Base-by-base conservation (phyloP, 2,797 vertebrate genomes). In the Distichodus sexfasciatus region DNA sequence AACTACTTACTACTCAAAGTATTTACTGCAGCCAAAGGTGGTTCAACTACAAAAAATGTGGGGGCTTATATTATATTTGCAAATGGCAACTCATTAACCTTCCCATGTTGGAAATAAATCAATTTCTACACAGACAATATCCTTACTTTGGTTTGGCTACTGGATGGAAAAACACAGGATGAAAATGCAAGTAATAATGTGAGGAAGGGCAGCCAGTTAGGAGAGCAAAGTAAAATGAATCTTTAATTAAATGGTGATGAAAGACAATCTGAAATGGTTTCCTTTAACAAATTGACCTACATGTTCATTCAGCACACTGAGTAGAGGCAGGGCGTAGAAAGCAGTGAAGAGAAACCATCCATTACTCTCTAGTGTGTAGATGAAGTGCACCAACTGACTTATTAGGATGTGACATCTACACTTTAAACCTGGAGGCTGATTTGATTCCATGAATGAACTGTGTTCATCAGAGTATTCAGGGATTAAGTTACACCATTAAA, bases 231-330 rank as follows among this genome's bases (percentile, higher is more conserved):
- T 80, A 73, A 69, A 78, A 81, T 79, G 76, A 81, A 84, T 83
- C 76, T 82, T 86, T 88, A 86, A 89, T 90, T 88, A 85, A 81
- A 88, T 83, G 76, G 73, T 82, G 82, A 82, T 85, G 84, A 88
- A 80, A 84, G 84, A 89, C 85, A 76, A 81, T 47, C 51, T 47
- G 17, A 67, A 44, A 60, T 78, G 76, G 74, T 86, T 87, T 87
- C 81, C 85, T 82, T 86, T 68, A 86, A 85, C 83, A 66, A 85
- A 84, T 65, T 19, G 67, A 75, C 71, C 14, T 87, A 86, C 79
- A 87, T 86, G 83, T 88, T 87, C 87, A 84, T 87, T 76, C 83
- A 85, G 86, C 85, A 80, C 84, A 86, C 87, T 84, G 59, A 31
- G 69, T 40, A 44, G n/a, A n/a, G 50, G 26, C 21, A 19, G 6